Evolutionary conservation across 2,113 vertebrate genomes (phyloP).

Genomic region (Onychostoma macrolepis): DNA sequence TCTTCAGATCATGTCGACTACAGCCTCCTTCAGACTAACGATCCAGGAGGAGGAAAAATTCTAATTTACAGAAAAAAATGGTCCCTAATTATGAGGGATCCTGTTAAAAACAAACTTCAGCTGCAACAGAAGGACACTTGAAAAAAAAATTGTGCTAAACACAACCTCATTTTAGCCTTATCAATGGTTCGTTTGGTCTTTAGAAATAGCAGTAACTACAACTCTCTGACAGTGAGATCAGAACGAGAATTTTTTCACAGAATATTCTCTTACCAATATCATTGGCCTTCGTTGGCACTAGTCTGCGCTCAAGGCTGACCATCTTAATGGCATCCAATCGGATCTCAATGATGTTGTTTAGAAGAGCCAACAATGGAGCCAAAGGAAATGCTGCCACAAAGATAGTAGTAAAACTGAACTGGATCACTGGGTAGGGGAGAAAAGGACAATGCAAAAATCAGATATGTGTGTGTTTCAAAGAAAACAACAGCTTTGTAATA

Average conservation of each 20-base stretch:
- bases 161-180: not conserved
- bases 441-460: not conserved
- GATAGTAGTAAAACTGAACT: conserved; percentile 97
- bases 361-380: conserved; percentile 91
- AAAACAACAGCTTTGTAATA: not conserved
- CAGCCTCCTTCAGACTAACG: too few species aligned
- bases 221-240: not conserved
- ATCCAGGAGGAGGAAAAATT: too few species aligned
- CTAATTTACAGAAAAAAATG: too few species aligned
- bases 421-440: conserved; percentile 81
- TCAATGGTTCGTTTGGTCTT: not conserved
- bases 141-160: not conserved
- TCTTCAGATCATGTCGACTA: too few species aligned
- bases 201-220: not conserved
- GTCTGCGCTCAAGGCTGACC: conserved; percentile 92
- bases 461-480: not conserved
- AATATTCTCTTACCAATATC: conserved; percentile 88
- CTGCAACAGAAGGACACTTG: too few species aligned
- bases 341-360: conserved; percentile 97
- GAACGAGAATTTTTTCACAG: not conserved
- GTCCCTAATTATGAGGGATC: too few species aligned
- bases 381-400: conserved; percentile 97
- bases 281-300: conserved; percentile 92
- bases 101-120: too few species aligned
- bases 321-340: conserved; percentile 97